phyloP scores from a whole-genome alignment of 2,797 vertebrate genomes.

The Carapus acus region DNA sequence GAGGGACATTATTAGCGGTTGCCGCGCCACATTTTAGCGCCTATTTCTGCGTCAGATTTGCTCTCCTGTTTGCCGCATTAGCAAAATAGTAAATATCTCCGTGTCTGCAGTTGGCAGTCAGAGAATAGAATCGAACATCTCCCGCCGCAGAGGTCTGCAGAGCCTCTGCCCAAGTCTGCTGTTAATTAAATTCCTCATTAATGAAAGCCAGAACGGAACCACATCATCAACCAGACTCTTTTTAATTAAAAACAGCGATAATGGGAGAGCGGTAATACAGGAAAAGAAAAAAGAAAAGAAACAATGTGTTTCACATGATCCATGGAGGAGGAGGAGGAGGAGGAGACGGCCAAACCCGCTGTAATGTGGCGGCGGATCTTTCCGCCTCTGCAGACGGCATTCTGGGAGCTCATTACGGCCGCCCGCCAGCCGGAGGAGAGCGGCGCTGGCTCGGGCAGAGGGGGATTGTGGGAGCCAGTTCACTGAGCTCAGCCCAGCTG shows the following conservation, averaged over 20 bases:
- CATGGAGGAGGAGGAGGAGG: slow-evolving; percentile 26
- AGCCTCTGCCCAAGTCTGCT: slow-evolving; percentile 21
- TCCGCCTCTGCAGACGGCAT: slow-evolving; percentile 56
- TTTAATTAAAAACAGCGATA: no score
- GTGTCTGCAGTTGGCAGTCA: slow-evolving; percentile 6
- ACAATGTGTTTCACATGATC: slow-evolving; percentile 30
- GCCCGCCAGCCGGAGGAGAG: slow-evolving; percentile 55
- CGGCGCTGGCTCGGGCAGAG: slow-evolving; percentile 29
- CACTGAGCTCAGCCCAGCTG: slow-evolving; percentile 54
- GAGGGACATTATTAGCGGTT: neutral
- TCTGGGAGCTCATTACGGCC: slow-evolving; percentile 70
- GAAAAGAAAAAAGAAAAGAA: slow-evolving; percentile 13
- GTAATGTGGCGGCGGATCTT: slow-evolving; percentile 42
- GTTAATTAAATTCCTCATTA: slow-evolving; percentile 45
- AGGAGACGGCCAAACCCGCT: slow-evolving; percentile 33
- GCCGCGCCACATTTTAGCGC: slow-evolving; percentile 5
- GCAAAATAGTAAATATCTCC: slow-evolving; percentile 12
- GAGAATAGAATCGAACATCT: slow-evolving; percentile 26
- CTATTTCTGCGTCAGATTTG: neutral
- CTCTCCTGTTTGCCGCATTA: slow-evolving; percentile 21
- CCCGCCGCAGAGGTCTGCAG: slow-evolving; percentile 17
- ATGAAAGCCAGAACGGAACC: slow-evolving; percentile 32
- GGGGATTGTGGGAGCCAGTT: slow-evolving; percentile 55
- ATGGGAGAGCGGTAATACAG: slow-evolving; percentile 10
- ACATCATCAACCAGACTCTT: no score